Base-by-base conservation (phyloP, 2,113 vertebrate genomes). In the Gadus macrocephalus region DNA sequence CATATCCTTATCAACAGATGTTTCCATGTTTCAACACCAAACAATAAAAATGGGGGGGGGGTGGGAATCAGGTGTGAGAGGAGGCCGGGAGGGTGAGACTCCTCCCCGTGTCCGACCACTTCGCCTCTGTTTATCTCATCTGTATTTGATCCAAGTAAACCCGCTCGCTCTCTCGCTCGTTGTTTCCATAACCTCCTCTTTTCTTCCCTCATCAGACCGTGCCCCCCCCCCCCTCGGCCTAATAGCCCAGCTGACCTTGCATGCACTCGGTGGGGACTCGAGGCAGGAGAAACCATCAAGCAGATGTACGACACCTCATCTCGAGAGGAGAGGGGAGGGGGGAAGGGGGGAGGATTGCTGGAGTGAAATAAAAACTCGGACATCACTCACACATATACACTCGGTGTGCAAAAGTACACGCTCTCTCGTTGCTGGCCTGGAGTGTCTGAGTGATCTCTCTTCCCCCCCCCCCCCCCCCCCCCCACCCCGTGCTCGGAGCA, bases 251-350 rank as follows among this genome's bases (percentile, higher is more conserved):
- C 73, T 87, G 85, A 88, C 87, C 82, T 85, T 85, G 85, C 64
- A 27, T 68, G 16, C 60, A 64, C 70, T 74, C 77, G 15, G 0
- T 67, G 70, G 79, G 68, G 35, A 62, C 61, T 66, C 76, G 15
- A 72, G 80, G 78, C 79, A 79, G 79, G 79, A 82, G 87, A 88
- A 90, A 78, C 80, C 81, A 88, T 88, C 82, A 76, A 87, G 78
- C 88, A 89, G 87, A 88, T 85, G 87, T 85, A 86, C 78, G 75
- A 85, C 87, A 89, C 87, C 83, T 89, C 89, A 87, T 88, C 81
- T 87, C 76, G 69, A 80, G 79, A 69, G 3, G 71, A 69, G 9
- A 14, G 42, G 12, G 38, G 6, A 42, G 38, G 12, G 75, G 78
- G 70, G 85, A 77, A 70, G 76, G 78, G 70, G 85, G 76, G 77